Evolutionary conservation across 1,140 invertebrate genomes (phyloP).

Genomic region (Drosophila erecta): DNA sequence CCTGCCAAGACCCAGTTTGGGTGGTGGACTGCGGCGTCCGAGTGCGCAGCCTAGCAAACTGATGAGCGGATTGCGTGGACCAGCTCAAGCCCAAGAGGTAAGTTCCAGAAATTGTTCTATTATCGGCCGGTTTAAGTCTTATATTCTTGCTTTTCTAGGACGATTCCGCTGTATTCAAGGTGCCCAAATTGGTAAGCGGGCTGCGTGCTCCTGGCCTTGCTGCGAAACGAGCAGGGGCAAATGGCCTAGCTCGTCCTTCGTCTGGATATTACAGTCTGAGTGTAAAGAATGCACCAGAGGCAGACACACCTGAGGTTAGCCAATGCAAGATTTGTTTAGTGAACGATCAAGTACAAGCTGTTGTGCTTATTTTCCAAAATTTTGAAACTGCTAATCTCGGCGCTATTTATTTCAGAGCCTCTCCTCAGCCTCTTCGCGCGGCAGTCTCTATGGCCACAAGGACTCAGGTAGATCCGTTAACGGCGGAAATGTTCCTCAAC

Average conservation of each 20-base stretch:
- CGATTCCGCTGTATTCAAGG: conserved; percentile 63
- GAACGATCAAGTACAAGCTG: not conserved
- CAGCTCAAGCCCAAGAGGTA: conserved; percentile 49
- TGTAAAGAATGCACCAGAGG: conserved; percentile 53
- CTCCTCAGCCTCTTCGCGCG: conserved; percentile 78
- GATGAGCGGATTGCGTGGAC: conserved; percentile 17
- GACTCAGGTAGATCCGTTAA: conserved; percentile 37
- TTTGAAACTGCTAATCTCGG: not conserved
- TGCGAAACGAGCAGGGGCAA: conserved; percentile 45
- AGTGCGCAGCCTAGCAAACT: conserved; percentile 35
- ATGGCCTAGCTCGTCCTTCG: conserved; percentile 75
- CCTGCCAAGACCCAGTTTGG: conserved; percentile 45
- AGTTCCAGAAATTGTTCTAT: not conserved
- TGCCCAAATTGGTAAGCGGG: conserved; percentile 69
- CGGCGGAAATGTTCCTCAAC: conserved; percentile 33
- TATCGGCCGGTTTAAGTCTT: not conserved
- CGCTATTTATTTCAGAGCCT: conserved; percentile 55
- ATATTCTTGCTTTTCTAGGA: conserved; percentile 23
- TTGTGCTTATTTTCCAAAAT: too few species aligned
- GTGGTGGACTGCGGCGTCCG: conserved; percentile 46
- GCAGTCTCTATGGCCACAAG: conserved; percentile 67
- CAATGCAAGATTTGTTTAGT: not conserved
- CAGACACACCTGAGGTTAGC: conserved; percentile 61
- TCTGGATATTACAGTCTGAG: conserved; percentile 79
- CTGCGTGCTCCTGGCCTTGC: conserved; percentile 56